Evolutionary conservation across 1,140 invertebrate genomes (phyloP).

Genomic region (Psilanteris sp.): DNA sequence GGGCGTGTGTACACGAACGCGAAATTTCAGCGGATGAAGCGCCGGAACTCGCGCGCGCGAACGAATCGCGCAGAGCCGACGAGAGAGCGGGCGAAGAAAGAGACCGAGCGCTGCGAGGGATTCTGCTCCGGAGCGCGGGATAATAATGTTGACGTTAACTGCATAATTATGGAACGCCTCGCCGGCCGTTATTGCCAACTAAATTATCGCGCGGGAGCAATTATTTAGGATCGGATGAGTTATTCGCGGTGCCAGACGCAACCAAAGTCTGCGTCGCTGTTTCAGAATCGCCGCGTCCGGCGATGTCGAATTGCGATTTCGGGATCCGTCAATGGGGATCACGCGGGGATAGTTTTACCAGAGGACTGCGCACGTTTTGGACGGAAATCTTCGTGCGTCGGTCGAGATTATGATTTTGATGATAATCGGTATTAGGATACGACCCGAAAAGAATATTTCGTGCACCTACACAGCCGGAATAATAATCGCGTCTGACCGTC

Average conservation of each 20-base stretch:
- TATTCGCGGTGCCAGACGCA: conserved; percentile 72
- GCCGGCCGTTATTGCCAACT: conserved; percentile 72
- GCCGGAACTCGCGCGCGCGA: conserved; percentile 35
- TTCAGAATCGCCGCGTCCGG: conserved; percentile 31
- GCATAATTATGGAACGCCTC: conserved; percentile 77
- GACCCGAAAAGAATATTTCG: no score
- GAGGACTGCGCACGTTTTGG: no score
- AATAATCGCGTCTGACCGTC: no score
- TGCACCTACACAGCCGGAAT: no score
- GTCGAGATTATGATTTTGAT: no score
- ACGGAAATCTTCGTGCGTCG: no score
- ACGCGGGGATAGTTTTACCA: no score
- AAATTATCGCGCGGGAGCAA: conserved; percentile 74
- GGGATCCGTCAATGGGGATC: no score
- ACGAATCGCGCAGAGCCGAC: conserved; percentile 18
- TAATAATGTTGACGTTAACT: conserved; percentile 78
- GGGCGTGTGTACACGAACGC: conserved; percentile 26
- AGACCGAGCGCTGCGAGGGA: conserved; percentile 31
- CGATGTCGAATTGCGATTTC: no score
- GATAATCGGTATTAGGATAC: no score
- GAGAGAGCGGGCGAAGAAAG: conserved; percentile 38
- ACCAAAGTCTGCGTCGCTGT: no score
- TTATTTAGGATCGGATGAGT: conserved; percentile 72
- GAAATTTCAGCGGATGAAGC: conserved; percentile 36
- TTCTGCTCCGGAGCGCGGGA: conserved; percentile 61